Evolutionary conservation across 1,140 invertebrate species (phyloP).

Genomic region (Akabosia matsudoensis): DNA sequence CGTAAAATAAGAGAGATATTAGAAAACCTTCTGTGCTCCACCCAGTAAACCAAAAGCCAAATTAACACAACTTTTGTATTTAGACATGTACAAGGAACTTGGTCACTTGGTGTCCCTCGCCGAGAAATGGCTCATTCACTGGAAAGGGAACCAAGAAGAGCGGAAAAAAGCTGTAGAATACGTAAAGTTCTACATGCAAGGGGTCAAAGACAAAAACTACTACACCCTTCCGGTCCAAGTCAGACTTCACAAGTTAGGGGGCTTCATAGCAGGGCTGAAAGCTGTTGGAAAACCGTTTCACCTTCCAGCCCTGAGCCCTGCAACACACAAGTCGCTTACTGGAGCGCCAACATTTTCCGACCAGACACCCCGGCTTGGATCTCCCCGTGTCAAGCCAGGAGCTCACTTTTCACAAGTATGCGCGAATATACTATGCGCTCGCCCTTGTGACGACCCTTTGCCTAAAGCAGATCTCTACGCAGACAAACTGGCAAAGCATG

Average conservation of each 20-base stretch:
- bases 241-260: neutral
- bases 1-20: neutral
- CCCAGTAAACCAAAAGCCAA: too few species aligned
- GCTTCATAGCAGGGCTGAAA: constrained; percentile 18
- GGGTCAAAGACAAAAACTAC: constrained; percentile 12
- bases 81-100: constrained; percentile 17
- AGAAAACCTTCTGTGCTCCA: neutral
- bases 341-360: too few species aligned
- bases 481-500: neutral
- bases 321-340: too few species aligned
- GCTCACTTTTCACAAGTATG: constrained; percentile 29
- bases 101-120: neutral
- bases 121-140: constrained; percentile 8
- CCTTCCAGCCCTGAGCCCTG: too few species aligned
- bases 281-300: neutral
- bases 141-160: constrained; percentile 1
- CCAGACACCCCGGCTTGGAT: neutral
- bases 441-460: neutral
- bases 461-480: neutral
- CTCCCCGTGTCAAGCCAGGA: constrained; percentile 27
- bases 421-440: constrained; percentile 27
- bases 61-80: neutral
- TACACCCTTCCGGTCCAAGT: neutral
- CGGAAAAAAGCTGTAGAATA: neutral
- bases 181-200: neutral